Evolutionary conservation across 2,888 invertebrate genomes (phyloP).

Genomic region (Megalurothrips usitatus): DNA sequence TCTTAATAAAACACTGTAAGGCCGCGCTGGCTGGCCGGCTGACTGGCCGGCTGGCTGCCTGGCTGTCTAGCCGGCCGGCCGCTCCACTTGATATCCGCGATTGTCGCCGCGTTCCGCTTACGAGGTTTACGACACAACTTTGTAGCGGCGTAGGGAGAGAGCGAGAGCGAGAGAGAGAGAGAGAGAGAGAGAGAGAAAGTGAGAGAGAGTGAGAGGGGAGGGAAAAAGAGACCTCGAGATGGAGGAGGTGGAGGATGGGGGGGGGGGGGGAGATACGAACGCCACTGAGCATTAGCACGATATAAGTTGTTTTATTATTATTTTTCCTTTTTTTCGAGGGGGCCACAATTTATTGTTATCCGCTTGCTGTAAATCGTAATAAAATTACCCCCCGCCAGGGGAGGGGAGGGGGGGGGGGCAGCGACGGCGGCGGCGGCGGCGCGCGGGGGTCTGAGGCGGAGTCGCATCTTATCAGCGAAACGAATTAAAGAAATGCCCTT

Average conservation of each 20-base stretch:
- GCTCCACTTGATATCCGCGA: not conserved
- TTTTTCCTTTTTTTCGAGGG: not conserved
- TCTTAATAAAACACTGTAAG: not conserved
- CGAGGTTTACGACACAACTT: conserved; percentile 20
- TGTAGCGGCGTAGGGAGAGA: not conserved
- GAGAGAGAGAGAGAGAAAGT: not conserved
- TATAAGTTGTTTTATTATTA: not conserved
- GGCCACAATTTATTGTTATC: not conserved
- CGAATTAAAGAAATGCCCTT: no score
- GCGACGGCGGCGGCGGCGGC: no score
- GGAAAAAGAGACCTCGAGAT: no score
- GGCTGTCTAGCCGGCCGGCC: not conserved
- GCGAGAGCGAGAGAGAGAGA: not conserved
- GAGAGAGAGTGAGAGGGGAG: not conserved
- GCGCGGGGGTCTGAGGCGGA: not conserved
- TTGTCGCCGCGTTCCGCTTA: not conserved
- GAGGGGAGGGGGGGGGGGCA: not conserved
- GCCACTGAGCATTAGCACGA: not conserved
- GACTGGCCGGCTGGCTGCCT: no score
- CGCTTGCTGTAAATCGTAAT: not conserved
- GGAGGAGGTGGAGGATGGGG: no score
- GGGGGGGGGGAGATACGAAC: not conserved
- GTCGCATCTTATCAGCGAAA: conserved; percentile 11
- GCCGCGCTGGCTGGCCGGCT: no score
- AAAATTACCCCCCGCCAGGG: not conserved